Evolutionary conservation across 2,113 vertebrate genomes (phyloP).

Genomic region (Sorex araneus): DNA sequence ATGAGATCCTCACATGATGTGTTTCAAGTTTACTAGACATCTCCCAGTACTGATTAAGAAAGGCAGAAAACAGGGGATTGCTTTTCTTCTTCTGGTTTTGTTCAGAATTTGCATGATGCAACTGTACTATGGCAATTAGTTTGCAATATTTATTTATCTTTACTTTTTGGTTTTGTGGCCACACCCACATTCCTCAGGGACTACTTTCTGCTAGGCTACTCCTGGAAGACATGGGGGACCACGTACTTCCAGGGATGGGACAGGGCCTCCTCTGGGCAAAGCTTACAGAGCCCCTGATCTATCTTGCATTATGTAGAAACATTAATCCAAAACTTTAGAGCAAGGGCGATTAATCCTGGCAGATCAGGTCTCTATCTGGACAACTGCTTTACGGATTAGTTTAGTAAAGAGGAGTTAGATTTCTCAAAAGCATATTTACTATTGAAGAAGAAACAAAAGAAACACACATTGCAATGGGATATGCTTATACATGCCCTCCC

Average conservation of each 20-base stretch:
- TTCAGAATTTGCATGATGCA: background rate
- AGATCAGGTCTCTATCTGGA: background rate
- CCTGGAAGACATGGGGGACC: too few relatives aligned
- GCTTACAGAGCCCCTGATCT: too few relatives aligned
- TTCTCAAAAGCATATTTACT: slow-evolving; percentile 16
- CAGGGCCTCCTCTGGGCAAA: too few relatives aligned
- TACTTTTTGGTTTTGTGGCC: too few relatives aligned
- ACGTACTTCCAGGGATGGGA: too few relatives aligned
- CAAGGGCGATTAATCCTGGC: background rate
- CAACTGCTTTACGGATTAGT: slow-evolving; percentile 34
- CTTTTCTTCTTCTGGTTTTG: background rate
- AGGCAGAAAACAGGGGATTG: background rate
- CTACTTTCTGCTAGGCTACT: too few relatives aligned
- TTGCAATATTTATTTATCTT: too few relatives aligned
- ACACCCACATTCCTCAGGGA: too few relatives aligned
- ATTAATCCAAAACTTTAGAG: slow-evolving; percentile 1
- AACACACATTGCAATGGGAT: background rate
- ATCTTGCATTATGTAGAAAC: background rate
- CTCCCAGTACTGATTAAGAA: background rate
- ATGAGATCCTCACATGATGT: background rate
- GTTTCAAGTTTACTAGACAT: slow-evolving; percentile 19
- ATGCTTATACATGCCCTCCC: too few relatives aligned
- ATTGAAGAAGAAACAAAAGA: background rate
- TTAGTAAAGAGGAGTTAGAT: slow-evolving; percentile 25
- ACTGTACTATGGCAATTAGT: background rate